phyloP scores from a whole-genome alignment of 1,140 invertebrate genomes.

The Brachionus sp. region DNA sequence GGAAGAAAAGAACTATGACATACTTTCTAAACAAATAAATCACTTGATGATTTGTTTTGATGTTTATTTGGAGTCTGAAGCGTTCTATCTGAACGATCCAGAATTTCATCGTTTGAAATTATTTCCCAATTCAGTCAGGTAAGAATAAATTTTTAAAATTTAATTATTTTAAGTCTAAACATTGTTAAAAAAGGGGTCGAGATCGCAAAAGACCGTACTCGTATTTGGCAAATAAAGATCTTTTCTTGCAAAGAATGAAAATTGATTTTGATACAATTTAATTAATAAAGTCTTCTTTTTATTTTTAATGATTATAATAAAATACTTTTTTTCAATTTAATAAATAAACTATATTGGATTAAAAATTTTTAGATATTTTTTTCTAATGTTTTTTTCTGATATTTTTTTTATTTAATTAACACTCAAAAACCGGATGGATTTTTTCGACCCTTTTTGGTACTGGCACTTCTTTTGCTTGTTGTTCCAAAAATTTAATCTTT shows the following conservation, averaged over 20 bases:
- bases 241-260: conserved; percentile 34
- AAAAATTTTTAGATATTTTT: too few relatives aligned
- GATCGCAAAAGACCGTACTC: conserved; percentile 32
- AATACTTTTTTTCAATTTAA: conserved; percentile 12
- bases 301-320: not conserved
- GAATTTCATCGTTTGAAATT: conserved; percentile 75
- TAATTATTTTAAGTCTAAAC: not conserved
- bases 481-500: too few relatives aligned
- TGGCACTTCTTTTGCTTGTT: too few relatives aligned
- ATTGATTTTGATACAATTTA: not conserved
- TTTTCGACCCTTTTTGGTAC: too few relatives aligned
- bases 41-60: conserved; percentile 78
- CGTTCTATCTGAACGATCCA: conserved; percentile 52
- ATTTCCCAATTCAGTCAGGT: conserved; percentile 69
- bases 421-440: too few relatives aligned
- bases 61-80: conserved; percentile 75
- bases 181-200: not conserved
- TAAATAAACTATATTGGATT: too few relatives aligned
- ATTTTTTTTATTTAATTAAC: too few relatives aligned
- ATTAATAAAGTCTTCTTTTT: conserved; percentile 1
- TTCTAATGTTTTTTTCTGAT: too few relatives aligned
- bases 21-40: conserved; percentile 73
- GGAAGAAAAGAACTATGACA: conserved; percentile 55
- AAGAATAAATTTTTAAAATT: conserved; percentile 26
- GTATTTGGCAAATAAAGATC: conserved; percentile 17